phyloP scores from a whole-genome alignment of 2,888 invertebrate species.

The Lissonota sp. region DNA sequence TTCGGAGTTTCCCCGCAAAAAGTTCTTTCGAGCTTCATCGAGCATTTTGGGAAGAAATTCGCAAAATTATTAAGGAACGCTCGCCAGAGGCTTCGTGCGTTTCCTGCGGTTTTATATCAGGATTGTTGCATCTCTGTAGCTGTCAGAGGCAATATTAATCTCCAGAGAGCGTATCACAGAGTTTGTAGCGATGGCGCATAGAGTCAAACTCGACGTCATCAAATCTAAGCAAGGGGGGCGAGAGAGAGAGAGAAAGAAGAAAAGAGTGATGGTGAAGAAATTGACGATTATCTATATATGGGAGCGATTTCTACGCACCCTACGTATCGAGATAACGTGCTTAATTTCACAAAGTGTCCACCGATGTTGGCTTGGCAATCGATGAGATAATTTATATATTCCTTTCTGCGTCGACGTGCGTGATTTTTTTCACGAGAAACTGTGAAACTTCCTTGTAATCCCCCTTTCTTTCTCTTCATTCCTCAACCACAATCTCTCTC shows the following conservation, averaged over 20 bases:
- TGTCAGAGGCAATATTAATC: neutral
- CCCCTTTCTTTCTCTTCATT: slow-evolving; percentile 35
- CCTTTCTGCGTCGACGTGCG: slow-evolving; percentile 2
- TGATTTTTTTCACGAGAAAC: neutral
- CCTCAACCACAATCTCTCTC: slow-evolving; percentile 20
- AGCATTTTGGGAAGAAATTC: too few species aligned
- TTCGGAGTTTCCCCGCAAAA: too few species aligned
- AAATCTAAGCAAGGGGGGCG: slow-evolving; percentile 13
- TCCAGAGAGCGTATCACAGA: neutral
- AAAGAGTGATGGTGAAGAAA: neutral
- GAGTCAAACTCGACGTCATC: slow-evolving; percentile 8
- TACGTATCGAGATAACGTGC: slow-evolving; percentile 2
- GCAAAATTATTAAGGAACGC: too few species aligned
- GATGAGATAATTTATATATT: slow-evolving; percentile 37
- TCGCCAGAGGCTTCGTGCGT: too few species aligned
- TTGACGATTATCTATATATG: slow-evolving; percentile 3
- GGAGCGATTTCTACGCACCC: neutral
- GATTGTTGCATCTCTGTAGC: neutral
- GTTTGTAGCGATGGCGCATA: slow-evolving; percentile 3
- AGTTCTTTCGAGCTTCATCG: too few species aligned
- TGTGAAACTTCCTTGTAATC: slow-evolving; percentile 10
- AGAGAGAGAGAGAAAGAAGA: neutral
- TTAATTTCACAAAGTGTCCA: slow-evolving; percentile 7
- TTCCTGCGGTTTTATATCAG: too few species aligned
- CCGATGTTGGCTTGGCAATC: slow-evolving; percentile 33